Evolutionary conservation across 2,888 invertebrate genomes (phyloP).

Genomic region (Euplagia quadripunctaria): DNA sequence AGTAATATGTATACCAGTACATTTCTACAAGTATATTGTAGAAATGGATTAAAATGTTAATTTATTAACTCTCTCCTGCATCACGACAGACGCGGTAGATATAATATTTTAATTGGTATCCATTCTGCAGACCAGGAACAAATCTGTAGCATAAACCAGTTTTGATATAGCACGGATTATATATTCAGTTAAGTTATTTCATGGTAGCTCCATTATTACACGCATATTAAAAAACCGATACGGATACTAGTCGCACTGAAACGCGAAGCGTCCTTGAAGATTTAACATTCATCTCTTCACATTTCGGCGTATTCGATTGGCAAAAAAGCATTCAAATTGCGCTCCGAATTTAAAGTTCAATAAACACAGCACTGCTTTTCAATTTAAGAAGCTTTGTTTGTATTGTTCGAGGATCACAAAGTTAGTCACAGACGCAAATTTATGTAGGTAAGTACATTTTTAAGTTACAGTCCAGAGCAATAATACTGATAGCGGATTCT

Average conservation of each 20-base stretch:
- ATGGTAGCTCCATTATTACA: slow-evolving; percentile 35
- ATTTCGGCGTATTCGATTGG: slow-evolving; percentile 37
- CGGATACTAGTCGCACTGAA: slow-evolving; percentile 37
- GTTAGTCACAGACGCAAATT: slow-evolving; percentile 18
- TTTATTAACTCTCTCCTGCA: not conserved
- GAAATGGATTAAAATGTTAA: not conserved
- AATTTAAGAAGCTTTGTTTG: slow-evolving; percentile 20
- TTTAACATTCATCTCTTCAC: slow-evolving; percentile 40
- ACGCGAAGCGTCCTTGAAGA: slow-evolving; percentile 39
- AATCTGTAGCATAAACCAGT: slow-evolving; percentile 20
- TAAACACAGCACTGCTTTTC: slow-evolving; percentile 31
- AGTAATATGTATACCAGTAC: no score
- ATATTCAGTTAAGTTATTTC: slow-evolving; percentile 41
- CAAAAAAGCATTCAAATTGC: slow-evolving; percentile 28
- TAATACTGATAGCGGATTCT: slow-evolving; percentile 19
- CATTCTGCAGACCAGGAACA: slow-evolving; percentile 8
- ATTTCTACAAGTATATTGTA: not conserved
- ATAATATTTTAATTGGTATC: slow-evolving; percentile 2
- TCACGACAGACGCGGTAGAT: not conserved
- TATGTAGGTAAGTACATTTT: not conserved
- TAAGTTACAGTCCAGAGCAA: not conserved
- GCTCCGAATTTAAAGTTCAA: slow-evolving; percentile 35
- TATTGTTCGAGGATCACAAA: slow-evolving; percentile 13
- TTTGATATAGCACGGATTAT: slow-evolving; percentile 25
- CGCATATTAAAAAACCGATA: slow-evolving; percentile 39